These are phyloP conservation scores for Trachythela sp. DNA, from an alignment of 64 coral and sea anemone genomes.

Conservation along the genomic window DNA sequence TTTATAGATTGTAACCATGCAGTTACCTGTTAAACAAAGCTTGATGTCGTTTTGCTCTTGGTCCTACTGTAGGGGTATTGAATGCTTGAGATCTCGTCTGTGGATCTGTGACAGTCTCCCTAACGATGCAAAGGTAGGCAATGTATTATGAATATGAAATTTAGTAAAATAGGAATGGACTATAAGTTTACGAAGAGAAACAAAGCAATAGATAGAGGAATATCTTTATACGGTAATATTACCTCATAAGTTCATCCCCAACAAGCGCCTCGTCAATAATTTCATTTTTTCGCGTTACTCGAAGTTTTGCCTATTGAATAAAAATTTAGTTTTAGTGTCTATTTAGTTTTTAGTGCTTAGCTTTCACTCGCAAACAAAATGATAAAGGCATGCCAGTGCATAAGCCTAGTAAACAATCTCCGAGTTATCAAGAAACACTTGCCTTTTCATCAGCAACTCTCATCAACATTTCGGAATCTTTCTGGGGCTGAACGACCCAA, in stretches of 20 bases:
- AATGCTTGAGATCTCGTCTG: neutral
- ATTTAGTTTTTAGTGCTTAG: neutral
- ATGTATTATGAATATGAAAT: no score
- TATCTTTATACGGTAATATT: neutral
- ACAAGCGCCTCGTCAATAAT: constrained; percentile 1
- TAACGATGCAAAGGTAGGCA: neutral
- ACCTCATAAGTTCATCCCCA: constrained; percentile 7
- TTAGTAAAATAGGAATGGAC: no score
- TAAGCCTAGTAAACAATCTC: no score
- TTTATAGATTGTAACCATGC: no score
- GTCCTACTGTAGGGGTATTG: neutral
- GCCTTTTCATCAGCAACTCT: constrained; percentile 9
- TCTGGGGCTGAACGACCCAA: neutral
- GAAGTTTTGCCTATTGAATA: neutral
- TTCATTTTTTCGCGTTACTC: constrained; percentile 4
- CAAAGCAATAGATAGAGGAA: no score
- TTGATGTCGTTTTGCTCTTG: constrained; percentile 9
- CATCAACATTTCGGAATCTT: neutral
- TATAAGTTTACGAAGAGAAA: no score
- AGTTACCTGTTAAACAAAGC: neutral
- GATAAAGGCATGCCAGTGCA: no score
- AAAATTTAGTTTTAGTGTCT: neutral
- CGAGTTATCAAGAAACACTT: no score
- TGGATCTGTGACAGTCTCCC: neutral
- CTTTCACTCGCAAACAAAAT: no score